phyloP scores from a whole-genome alignment of 1,140 invertebrate species.

The Acromyrmex charruanus region DNA sequence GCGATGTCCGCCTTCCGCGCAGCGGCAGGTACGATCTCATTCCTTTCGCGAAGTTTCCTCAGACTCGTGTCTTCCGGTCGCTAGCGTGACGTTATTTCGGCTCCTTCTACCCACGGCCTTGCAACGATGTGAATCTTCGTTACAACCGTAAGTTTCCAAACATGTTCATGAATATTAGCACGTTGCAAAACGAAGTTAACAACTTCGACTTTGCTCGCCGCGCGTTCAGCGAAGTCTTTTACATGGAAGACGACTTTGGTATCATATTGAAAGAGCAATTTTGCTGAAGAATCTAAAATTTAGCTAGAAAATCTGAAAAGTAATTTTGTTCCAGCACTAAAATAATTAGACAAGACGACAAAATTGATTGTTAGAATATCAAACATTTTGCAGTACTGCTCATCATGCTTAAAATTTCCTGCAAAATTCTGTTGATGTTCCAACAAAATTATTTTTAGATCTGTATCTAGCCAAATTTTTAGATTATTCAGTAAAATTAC shows the following conservation, averaged over 20 bases:
- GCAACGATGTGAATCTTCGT: background rate
- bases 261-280: background rate
- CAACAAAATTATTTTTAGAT: too few species aligned
- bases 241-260: background rate
- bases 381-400: too few species aligned
- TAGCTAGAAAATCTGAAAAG: too few species aligned
- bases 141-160: conserved; percentile 5
- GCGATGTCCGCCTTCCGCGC: conserved; percentile 80
- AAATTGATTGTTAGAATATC: too few species aligned
- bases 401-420: too few species aligned
- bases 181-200: background rate
- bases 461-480: too few species aligned
- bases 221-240: background rate
- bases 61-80: conserved; percentile 28
- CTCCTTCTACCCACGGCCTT: background rate
- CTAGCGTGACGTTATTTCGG: background rate
- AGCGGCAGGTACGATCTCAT: conserved; percentile 76
- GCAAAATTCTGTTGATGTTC: too few species aligned
- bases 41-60: conserved; percentile 56
- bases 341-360: too few species aligned
- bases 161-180: background rate
- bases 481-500: too few species aligned
- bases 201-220: background rate
- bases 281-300: too few species aligned
- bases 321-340: too few species aligned